Evolutionary conservation across 2,113 vertebrate species (phyloP).

Genomic region (Lagenorhynchus albirostris): DNA sequence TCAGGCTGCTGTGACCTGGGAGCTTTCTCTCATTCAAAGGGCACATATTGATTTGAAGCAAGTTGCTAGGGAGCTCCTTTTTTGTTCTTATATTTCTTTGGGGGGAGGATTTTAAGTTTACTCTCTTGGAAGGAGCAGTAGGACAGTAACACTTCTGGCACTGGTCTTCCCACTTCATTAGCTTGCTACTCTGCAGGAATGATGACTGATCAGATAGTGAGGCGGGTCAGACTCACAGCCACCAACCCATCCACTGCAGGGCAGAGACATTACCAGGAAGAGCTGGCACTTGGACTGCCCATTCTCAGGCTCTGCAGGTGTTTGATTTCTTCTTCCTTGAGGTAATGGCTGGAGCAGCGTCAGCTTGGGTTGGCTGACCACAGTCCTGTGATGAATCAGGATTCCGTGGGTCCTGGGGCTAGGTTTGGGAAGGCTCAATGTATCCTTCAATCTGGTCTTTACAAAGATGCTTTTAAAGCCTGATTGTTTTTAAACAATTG

Average conservation of each 20-base stretch:
- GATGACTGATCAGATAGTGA: neutral
- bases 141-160: accelerated
- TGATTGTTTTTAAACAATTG: neutral
- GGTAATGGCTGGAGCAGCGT: neutral
- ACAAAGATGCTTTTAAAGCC: neutral
- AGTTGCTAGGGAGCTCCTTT: neutral
- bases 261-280: accelerated
- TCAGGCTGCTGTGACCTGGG: neutral
- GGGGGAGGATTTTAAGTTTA: neutral
- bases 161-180: neutral
- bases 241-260: too few relatives aligned
- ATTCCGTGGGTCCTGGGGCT: neutral
- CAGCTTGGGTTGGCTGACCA: neutral
- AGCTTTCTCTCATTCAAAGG: slow-evolving; percentile 15
- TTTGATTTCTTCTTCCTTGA: neutral
- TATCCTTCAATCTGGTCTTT: neutral
- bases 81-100: neutral
- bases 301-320: neutral
- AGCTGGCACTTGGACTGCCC: neutral
- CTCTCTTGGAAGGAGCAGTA: neutral
- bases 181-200: neutral
- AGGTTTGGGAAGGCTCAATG: neutral
- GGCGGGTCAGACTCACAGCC: neutral
- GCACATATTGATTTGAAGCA: neutral
- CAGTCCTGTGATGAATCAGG: neutral